Evolutionary conservation across 2,888 invertebrate species (phyloP).

Genomic region (Ormia ochracea): DNA sequence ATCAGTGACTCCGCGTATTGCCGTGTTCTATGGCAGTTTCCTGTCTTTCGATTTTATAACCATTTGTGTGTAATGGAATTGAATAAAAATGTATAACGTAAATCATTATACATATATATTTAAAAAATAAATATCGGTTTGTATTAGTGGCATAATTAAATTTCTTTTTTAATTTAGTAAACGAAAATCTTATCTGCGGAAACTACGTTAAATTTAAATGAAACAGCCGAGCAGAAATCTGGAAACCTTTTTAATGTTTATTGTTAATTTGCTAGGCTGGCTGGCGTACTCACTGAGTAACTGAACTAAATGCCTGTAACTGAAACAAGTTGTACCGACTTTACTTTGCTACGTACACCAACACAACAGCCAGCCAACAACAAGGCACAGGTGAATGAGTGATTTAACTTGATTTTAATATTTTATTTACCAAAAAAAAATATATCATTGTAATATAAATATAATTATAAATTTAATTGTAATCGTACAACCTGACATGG

Average conservation of each 20-base stretch:
- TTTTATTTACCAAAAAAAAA: slow-evolving; percentile 15
- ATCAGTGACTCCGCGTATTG: too few relatives aligned
- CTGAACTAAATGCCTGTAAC: slow-evolving; percentile 11
- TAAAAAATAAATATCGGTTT: too few relatives aligned
- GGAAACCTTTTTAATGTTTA: slow-evolving; percentile 32
- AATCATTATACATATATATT: too few relatives aligned
- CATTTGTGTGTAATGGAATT: too few relatives aligned
- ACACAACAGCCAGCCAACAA: too few relatives aligned
- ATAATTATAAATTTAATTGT: slow-evolving; percentile 2
- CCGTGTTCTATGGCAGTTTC: too few relatives aligned
- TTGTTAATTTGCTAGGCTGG: not conserved
- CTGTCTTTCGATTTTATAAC: not conserved
- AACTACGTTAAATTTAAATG: not conserved
- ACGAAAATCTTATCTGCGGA: not conserved
- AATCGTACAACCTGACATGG: slow-evolving; percentile 25
- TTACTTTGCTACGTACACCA: too few relatives aligned
- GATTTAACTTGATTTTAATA: slow-evolving; percentile 5
- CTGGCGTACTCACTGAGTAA: not conserved
- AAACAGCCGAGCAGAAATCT: not conserved
- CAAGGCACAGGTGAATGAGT: slow-evolving; percentile 31
- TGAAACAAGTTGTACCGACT: too few relatives aligned
- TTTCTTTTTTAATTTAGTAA: not conserved
- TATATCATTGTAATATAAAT: slow-evolving; percentile 23
- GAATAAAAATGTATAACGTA: too few relatives aligned
- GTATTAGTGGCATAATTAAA: not conserved